A percentile compares a stretch with the other conserved stretches of the same genome.
phyloP scores from a whole-genome alignment of 2,797 vertebrate species.

The Lacerta agilis region DNA sequence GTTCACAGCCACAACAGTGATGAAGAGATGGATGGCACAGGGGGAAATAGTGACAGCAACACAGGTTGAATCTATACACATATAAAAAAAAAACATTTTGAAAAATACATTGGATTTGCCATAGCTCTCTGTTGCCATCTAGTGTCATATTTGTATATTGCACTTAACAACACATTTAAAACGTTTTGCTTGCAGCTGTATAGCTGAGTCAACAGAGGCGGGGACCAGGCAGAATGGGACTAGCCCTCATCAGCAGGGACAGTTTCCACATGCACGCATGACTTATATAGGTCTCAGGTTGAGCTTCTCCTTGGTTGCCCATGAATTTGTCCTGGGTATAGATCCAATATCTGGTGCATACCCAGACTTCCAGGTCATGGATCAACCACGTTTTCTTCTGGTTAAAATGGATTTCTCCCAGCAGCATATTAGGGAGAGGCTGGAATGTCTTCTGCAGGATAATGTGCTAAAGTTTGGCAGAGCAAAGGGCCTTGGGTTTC shows the following conservation, averaged over 20 bases:
- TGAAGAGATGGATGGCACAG: neutral
- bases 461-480: neutral
- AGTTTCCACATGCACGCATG: neutral
- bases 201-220: too few species aligned
- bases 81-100: too few species aligned
- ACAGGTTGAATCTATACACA: too few species aligned
- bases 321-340: too few species aligned
- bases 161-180: too few species aligned
- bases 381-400: neutral
- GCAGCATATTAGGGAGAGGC: neutral
- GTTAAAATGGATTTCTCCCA: conserved; percentile 2
- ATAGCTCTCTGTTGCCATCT: too few species aligned
- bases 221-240: too few species aligned
- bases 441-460: neutral
- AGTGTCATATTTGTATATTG: too few species aligned
- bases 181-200: too few species aligned
- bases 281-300: neutral
- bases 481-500: fast-evolving
- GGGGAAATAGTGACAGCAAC: too few species aligned
- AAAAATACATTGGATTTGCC: too few species aligned
- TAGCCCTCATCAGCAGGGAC: neutral
- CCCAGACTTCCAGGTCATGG: neutral
- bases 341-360: neutral
- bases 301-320: too few species aligned
- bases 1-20: fast-evolving